These are phyloP conservation scores for Melikaiella ostensackeni DNA, from an alignment of 2,888 invertebrate genomes.

Conservation along the genomic window DNA sequence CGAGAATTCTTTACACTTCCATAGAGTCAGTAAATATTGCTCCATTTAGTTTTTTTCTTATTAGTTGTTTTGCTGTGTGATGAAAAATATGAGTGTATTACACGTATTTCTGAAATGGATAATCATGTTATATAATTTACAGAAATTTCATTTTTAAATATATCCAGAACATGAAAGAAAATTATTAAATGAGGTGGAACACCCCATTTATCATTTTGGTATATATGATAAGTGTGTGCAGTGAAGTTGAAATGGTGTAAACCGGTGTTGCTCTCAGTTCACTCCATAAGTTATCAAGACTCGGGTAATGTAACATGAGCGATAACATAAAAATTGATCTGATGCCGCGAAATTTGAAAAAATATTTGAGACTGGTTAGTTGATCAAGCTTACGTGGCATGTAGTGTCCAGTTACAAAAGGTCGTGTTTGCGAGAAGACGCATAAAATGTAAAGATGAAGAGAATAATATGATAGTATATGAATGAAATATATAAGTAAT, in stretches of 20 bases:
- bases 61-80: no score
- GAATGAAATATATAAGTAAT: neutral
- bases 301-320: neutral
- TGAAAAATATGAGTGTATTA: neutral
- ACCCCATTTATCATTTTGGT: slow-evolving; percentile 19
- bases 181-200: slow-evolving; percentile 34
- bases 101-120: neutral
- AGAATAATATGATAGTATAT: no score
- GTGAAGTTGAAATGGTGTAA: slow-evolving; percentile 14
- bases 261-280: slow-evolving; percentile 25
- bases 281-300: slow-evolving; percentile 27
- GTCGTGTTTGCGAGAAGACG: no score
- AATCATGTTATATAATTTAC: slow-evolving; percentile 16
- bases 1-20: no score
- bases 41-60: no score
- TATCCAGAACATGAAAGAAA: slow-evolving; percentile 17
- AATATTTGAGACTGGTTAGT: slow-evolving; percentile 31
- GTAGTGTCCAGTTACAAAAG: neutral
- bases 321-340: slow-evolving; percentile 11
- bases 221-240: slow-evolving; percentile 26
- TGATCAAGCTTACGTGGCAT: neutral
- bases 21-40: no score
- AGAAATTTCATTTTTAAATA: neutral
- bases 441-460: no score
- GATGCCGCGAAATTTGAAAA: neutral